These are phyloP conservation scores for Dicyrtomina minuta DNA, from an alignment of 2,888 invertebrate species.

Conservation along the genomic window DNA sequence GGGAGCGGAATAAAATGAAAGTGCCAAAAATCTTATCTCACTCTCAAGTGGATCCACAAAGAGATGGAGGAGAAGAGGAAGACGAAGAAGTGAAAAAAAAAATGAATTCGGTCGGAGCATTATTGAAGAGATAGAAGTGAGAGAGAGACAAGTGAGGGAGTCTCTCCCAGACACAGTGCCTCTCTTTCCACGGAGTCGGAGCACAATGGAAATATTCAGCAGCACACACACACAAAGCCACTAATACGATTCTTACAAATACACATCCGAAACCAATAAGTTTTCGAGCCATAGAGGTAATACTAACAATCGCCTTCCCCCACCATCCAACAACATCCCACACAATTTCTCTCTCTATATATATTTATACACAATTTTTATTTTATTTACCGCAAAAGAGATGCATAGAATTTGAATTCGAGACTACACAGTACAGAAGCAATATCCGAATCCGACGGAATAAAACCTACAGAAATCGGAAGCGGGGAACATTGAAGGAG, in stretches of 20 bases:
- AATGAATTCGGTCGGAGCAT: not conserved
- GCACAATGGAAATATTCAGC: no score
- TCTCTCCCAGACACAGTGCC: not conserved
- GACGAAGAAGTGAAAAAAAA: not conserved
- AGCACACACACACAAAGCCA: not conserved
- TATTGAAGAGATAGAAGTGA: no score
- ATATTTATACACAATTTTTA: not conserved
- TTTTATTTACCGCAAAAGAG: constrained; percentile 8
- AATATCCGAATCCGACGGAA: no score
- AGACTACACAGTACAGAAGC: no score
- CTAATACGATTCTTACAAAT: not conserved
- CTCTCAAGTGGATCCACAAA: constrained; percentile 16
- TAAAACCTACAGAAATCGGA: no score
- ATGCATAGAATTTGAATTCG: no score
- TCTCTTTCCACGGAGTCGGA: not conserved
- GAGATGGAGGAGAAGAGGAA: not conserved
- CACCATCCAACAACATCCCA: not conserved
- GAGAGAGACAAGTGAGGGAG: not conserved
- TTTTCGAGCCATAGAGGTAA: not conserved
- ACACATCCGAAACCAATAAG: constrained; percentile 6
- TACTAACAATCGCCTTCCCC: not conserved
- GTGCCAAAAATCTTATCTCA: constrained; percentile 14
- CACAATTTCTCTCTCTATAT: not conserved
- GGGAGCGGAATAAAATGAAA: not conserved
- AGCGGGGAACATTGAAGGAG: not conserved